Base-by-base conservation (phyloP, 2,797 vertebrate genomes). In the Percopsis omiscomaycus region DNA sequence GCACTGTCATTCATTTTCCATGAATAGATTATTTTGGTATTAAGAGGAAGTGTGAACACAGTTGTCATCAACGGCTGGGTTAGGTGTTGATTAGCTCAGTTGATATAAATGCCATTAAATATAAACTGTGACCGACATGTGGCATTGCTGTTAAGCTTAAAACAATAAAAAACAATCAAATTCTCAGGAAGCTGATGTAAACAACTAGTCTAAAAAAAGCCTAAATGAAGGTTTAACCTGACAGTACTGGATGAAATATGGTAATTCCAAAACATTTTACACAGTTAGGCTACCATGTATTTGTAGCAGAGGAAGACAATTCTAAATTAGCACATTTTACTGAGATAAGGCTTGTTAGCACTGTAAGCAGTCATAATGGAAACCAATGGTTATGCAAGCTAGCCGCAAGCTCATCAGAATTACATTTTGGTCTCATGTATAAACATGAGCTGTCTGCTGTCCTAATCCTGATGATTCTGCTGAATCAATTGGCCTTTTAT, bases 401-500 rank as follows among this genome's bases (percentile, higher is more conserved):
- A 62, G 80, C 77, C 32, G 22, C 65, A 1, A 71, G 79, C 75
- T 85, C 75, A 82, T 86, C 79, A 86, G 80, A 80, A 76, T 84
- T 59, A 79, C 77, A 83, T 87, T 82, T 85, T 62, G 42, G 22
- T 72, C 74, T 86, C 78, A 87, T 89, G 75, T 80, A 85, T 90
- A 88, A 86, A 90, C 82, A 89, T 86, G 85, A 78, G 78, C 66
- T 61, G 70, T 73, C 80, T 77, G 68, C 81, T 47, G 61, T 48
- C 72, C 74, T 82, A 86, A 86, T 89, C 84, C 80, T 73, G 74
- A 66, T 73, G 75, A 86, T 77, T 78, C 71, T 48, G 74, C 74
- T 69, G 76, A 84, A 88, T 85, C 78, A 86, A 86, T 81, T 68
- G 45, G 29, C 61, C 72, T 65, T 77, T 69, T 77, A 84, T 85